A percentile compares a stretch with the other conserved stretches of the same genome.
phyloP scores from a whole-genome alignment of 2,797 vertebrate species.

The Zonotrichia albicollis region DNA sequence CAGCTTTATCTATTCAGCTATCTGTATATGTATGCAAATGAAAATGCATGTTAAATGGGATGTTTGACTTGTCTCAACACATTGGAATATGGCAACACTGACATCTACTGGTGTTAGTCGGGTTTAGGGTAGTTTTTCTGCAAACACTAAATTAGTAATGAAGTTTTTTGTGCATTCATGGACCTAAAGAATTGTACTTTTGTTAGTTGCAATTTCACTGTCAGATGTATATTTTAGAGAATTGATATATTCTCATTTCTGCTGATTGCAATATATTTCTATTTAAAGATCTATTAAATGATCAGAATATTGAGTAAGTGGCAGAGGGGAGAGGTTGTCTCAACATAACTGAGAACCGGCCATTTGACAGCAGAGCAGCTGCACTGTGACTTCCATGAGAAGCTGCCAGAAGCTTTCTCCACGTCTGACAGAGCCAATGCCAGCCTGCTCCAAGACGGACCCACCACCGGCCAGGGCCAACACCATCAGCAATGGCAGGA shows the following conservation, averaged over 20 bases:
- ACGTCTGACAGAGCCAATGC: background rate
- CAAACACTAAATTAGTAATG: background rate
- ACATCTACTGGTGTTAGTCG: slow-evolving; percentile 75
- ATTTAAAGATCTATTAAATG: background rate
- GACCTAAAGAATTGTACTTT: background rate
- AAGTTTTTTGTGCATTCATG: background rate
- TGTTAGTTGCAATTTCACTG: background rate
- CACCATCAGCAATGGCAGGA: accelerated
- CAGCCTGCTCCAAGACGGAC: background rate
- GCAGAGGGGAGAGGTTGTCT: accelerated
- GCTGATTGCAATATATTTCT: background rate
- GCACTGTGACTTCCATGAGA: background rate
- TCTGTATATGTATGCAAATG: background rate
- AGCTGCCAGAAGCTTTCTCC: background rate
- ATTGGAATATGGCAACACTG: slow-evolving; percentile 68
- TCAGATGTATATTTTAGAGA: background rate
- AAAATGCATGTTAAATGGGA: background rate
- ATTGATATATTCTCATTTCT: background rate
- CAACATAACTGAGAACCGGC: background rate
- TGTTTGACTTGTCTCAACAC: background rate
- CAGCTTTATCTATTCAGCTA: background rate
- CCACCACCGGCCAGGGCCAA: accelerated
- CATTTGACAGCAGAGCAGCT: background rate
- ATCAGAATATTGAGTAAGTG: background rate
- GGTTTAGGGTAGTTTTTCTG: background rate